Evolutionary conservation across 2,888 invertebrate genomes (phyloP).

Genomic region (Colletes collaris): DNA sequence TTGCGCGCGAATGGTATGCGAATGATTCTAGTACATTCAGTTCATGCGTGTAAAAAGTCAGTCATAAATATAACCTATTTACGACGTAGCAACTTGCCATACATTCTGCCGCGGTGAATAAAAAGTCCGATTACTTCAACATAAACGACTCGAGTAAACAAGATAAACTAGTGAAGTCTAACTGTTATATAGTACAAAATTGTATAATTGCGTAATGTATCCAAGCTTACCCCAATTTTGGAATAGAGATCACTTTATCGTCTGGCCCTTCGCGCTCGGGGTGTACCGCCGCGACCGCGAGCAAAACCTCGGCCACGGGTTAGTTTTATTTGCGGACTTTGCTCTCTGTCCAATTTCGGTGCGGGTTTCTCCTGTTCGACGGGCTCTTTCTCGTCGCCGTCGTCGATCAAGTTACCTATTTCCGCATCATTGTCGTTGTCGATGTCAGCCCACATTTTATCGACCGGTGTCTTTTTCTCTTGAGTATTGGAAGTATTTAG

Average conservation of each 20-base stretch:
- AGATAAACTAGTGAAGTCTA: constrained; percentile 21
- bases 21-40: not conserved
- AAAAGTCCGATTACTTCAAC: constrained; percentile 17
- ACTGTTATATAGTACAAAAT: constrained; percentile 15
- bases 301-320: constrained; percentile 72
- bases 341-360: constrained; percentile 56
- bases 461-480: constrained; percentile 67
- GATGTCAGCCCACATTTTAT: constrained; percentile 75
- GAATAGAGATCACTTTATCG: constrained; percentile 71
- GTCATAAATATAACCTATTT: not conserved
- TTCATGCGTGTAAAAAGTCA: constrained; percentile 20
- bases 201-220: constrained; percentile 33
- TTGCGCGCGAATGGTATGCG: not conserved
- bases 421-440: constrained; percentile 76
- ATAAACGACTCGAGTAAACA: constrained; percentile 14
- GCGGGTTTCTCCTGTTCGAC: constrained; percentile 45
- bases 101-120: constrained; percentile 6
- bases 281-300: constrained; percentile 71
- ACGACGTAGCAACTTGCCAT: not conserved
- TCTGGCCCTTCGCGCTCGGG: constrained; percentile 79
- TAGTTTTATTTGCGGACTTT: constrained; percentile 56
- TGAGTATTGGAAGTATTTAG: constrained; percentile 22
- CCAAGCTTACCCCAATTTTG: constrained; percentile 37
- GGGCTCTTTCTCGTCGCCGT: constrained; percentile 73
- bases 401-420: constrained; percentile 77